Evolutionary conservation across 1,140 invertebrate genomes (phyloP), one percentile per base, ranked within the genome.

Genomic region (Brachionus calyciflorus): DNA sequence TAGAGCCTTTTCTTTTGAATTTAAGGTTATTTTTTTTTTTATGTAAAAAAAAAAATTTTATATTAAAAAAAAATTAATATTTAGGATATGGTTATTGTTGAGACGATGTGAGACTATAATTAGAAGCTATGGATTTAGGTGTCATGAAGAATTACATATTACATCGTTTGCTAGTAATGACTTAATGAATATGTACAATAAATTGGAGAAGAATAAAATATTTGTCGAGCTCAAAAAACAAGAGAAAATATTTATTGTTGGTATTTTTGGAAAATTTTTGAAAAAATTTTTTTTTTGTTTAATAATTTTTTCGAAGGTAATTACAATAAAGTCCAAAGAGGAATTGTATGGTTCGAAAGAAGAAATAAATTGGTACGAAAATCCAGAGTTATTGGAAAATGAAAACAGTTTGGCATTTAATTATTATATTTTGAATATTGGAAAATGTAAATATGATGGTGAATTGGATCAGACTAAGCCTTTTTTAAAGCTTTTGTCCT

Each of bases 191-290:
- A 30, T 51, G 19, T 73, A 73, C 24, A 28, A 49, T 46, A 55
- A 51, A 73, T 37, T 73, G 17, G 69, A 51, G 30, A 55, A 49
- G n/a, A 41, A 73, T 37, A 24, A 46, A 10, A 51, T 73, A 2
- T 73, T 37, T 73, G 21, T 73, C 10, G 46, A 73, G 37, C 69
- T 73, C 0, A 73, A 73, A 55, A 73, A 73, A 37, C 51, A 55
- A 19, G 69, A 73, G 14, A 73, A 17, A 49, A 73, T 49, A 26
- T 51, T 51, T 49, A 73, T 73, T 33, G 69, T 73, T 51, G n/a
- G n/a, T n/a, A n/a, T n/a, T n/a, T n/a, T n/a, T n/a, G n/a, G n/a
- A n/a, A n/a, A n/a, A n/a, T n/a, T n/a, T 49, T 26, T 49, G 3
- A 73, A 51, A 21, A 0, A 21, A 10, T 40, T 37, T n/a, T 19